Evolutionary conservation across 2,797 vertebrate species (phyloP), one percentile per base, ranked within the genome.

Genomic region (Strix occidentalis): DNA sequence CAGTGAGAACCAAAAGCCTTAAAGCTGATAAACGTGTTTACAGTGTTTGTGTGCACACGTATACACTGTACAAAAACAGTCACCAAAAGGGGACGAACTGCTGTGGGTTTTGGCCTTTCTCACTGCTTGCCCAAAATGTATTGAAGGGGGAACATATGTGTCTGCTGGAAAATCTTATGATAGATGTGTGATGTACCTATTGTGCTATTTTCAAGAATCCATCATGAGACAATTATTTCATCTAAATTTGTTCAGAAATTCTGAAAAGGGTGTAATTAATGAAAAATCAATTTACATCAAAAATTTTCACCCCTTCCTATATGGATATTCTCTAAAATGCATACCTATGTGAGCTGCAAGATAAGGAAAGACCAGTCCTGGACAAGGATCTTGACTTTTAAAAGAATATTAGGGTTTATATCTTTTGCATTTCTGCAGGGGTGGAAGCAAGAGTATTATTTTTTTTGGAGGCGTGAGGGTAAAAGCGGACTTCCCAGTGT

Each of bases 161-260:
- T 29, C 65, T 60, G 31, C 53, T 82, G 66, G 57, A 81, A 88
- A 92, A 68, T 63, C 13, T 64, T 88, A 12, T 0, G 0, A 20
- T 26, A 43, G 21, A 7, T 51, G 4, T 48, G 14, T 29, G 7
- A 23, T 84, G 4, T 39, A 63, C 20, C 17, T 57, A 39, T 56
- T 74, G 14, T 3, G 4, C 11, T 68, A 35, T 50, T 79, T 60
- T 78, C 45, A 83, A 51, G 35, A 86, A 56, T 84, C 6, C 11
- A 16, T 48, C 5, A 43, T 0, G 0, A 70, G 46, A 31, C 28
- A 79, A 31, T 72, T 50, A 35, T 20, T 61, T 46, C 4, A 37
- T 57, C 16, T 43, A 39, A 26, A 4, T 33, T 64, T 56, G 14
- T 82, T 58, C 0, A 10, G 24, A 68, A 84, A 57, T 39, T 68